A percentile compares a stretch with the other conserved stretches of the same genome.
These are phyloP conservation scores for Gorsachius magnificus DNA, from an alignment of 2,797 vertebrate species.

Conservation along the genomic window DNA sequence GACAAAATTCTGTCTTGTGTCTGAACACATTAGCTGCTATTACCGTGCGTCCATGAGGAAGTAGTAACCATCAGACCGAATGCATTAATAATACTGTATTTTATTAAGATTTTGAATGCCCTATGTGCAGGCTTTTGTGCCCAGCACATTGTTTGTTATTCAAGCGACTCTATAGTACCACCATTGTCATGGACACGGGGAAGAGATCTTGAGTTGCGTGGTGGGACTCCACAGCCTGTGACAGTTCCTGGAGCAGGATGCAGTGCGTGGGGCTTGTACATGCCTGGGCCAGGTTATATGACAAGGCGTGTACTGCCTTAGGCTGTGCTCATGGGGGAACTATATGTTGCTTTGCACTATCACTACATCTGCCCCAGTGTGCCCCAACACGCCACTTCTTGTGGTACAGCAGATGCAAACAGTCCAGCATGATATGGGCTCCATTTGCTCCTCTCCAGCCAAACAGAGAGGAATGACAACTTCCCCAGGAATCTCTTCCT, in stretches of 20 bases:
- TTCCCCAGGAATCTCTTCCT: not conserved
- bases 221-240: not conserved
- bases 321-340: not conserved
- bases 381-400: fast-evolving
- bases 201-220: not conserved
- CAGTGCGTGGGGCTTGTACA: fast-evolving
- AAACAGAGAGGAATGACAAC: not conserved
- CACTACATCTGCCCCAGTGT: not conserved
- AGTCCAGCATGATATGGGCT: fast-evolving
- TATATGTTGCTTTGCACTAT: not conserved
- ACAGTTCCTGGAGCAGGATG: not conserved
- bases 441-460: not conserved
- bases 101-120: not conserved
- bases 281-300: not conserved
- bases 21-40: not conserved
- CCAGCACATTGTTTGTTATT: not conserved
- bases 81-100: not conserved
- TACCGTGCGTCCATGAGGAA: not conserved
- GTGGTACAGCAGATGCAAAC: not conserved
- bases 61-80: not conserved
- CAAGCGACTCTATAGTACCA: not conserved
- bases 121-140: not conserved
- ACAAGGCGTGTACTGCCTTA: not conserved
- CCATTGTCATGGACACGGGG: not conserved
- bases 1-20: not conserved